Evolutionary conservation across 1,140 invertebrate genomes (phyloP), one percentile per base, ranked within the genome.

Genomic region (Drosophila bifasciata): DNA sequence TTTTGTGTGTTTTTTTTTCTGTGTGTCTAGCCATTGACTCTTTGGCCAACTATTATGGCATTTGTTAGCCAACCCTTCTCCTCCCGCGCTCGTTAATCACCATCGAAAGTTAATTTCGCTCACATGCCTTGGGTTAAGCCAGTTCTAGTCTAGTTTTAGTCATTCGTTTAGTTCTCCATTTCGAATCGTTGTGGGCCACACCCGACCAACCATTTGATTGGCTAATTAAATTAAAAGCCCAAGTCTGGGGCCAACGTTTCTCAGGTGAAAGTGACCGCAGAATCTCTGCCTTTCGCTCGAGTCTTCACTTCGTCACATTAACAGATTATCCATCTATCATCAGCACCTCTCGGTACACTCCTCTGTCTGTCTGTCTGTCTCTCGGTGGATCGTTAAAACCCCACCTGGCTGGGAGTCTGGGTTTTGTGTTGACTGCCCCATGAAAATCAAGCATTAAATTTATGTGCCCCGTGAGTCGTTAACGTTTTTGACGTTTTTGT

Each of bases 21-120:
- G 48, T 43, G 67, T 58, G 77, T 86, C 83, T 86, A 86, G 83
- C 83, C 81, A 86, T 74, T 74, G 81, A 86, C 63, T 86, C 63
- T 86, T 86, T 77, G 69, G 77, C 63, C 83, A 86, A 88, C 81
- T 85, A 85, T 85, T 85, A 85, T 85, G 81, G 80, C 81, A 85
- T 85, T 85, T 85, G 81, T 85, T 86, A 86, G 80, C 81, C 81
- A 61, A 64, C 71, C 83, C 58, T 73, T 73, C 45, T 23, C 16
- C 49, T 52, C 32, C 0, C 11, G 4, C 32, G 5, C 23, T 25
- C 23, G 6, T 1, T 81, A 81, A 81, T 77, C 79, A 50, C 62
- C 58, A 63, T 57, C 51, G 69, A 25, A 77, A 78, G 69, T 78
- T 70, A 23, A 83, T 75, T 83, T 74, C 52, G 59, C 63, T 48